Conservation (phyloP, 2,797 vertebrate species). For the Euthynnus affinis region DNA sequence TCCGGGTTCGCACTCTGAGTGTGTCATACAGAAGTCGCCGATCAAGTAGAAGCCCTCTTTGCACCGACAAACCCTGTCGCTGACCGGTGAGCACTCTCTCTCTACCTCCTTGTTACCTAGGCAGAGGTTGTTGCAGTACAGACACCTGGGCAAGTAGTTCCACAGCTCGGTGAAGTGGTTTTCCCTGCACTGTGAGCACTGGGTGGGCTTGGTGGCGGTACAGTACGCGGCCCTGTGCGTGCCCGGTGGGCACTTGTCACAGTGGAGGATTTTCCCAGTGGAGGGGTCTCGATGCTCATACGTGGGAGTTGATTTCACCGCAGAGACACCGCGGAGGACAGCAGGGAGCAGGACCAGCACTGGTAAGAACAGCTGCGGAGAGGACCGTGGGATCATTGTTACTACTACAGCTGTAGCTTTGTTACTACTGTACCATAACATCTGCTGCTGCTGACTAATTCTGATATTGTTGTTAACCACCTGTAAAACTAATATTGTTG, state of each 20-base stretch:
- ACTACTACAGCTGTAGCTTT: background rate
- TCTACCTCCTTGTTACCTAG: slow-evolving; percentile 73
- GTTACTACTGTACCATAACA: background rate
- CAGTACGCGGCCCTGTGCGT: slow-evolving; percentile 68
- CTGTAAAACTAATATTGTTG: background rate
- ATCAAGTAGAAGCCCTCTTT: slow-evolving; percentile 70
- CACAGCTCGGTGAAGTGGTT: slow-evolving; percentile 78
- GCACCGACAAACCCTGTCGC: slow-evolving; percentile 82
- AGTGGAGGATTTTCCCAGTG: slow-evolving; percentile 57
- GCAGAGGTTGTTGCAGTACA: slow-evolving; percentile 83
- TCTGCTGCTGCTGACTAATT: background rate
- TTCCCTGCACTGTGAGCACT: slow-evolving; percentile 62
- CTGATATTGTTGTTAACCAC: background rate
- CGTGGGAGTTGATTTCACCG: slow-evolving; percentile 9
- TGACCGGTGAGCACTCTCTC: slow-evolving; percentile 69
- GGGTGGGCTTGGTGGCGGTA: slow-evolving; percentile 67
- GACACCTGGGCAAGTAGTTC: slow-evolving; percentile 83
- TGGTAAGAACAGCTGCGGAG: slow-evolving; percentile 44
- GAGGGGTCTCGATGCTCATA: slow-evolving; percentile 47
- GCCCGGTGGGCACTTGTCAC: slow-evolving; percentile 75
- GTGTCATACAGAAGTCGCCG: slow-evolving; percentile 71
- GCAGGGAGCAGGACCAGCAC: slow-evolving; percentile 54
- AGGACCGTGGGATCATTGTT: background rate
- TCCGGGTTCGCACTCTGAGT: slow-evolving; percentile 71
- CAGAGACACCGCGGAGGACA: background rate